A percentile compares a stretch with the other conserved stretches of the same genome.
phyloP scores from a whole-genome alignment of 2,888 invertebrate species.

The Empis livida region DNA sequence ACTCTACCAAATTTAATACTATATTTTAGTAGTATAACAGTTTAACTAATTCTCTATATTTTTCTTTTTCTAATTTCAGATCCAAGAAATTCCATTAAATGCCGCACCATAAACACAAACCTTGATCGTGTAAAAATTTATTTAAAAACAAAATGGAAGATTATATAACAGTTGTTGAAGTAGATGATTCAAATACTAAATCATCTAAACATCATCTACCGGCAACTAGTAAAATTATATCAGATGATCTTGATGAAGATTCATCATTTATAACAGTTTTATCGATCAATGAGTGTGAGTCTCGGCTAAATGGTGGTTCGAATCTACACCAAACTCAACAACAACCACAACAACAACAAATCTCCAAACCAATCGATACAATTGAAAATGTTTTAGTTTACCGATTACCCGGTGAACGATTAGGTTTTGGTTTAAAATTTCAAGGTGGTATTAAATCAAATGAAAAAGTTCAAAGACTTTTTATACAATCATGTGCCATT shows the following conservation, averaged over 20 bases:
- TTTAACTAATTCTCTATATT: no score
- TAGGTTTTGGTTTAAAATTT: conserved; percentile 84
- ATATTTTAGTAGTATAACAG: no score
- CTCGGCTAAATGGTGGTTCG: conserved; percentile 11
- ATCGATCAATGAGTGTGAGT: conserved; percentile 39
- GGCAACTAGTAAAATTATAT: conserved; percentile 25
- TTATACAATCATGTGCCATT: conserved; percentile 78
- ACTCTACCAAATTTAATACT: no score
- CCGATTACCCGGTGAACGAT: conserved; percentile 74
- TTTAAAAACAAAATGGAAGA: conserved; percentile 26
- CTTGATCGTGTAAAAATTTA: background rate
- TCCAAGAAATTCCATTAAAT: no score
- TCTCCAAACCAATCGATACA: conserved; percentile 5
- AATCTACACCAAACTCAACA: conserved; percentile 1
- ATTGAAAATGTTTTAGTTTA: conserved; percentile 68
- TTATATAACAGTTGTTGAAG: conserved; percentile 49
- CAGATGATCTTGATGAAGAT: conserved; percentile 23
- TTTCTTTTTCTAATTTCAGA: no score
- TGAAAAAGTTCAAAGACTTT: conserved; percentile 66
- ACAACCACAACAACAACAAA: conserved; percentile 12
- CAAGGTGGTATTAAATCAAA: conserved; percentile 77
- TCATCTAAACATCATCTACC: conserved; percentile 24
- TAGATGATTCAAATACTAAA: conserved; percentile 37
- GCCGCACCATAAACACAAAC: no score
- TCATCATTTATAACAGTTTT: conserved; percentile 46